These are phyloP conservation scores for Trissoscelio sp. DNA, from an alignment of 2,888 invertebrate species.

Conservation along the genomic window DNA sequence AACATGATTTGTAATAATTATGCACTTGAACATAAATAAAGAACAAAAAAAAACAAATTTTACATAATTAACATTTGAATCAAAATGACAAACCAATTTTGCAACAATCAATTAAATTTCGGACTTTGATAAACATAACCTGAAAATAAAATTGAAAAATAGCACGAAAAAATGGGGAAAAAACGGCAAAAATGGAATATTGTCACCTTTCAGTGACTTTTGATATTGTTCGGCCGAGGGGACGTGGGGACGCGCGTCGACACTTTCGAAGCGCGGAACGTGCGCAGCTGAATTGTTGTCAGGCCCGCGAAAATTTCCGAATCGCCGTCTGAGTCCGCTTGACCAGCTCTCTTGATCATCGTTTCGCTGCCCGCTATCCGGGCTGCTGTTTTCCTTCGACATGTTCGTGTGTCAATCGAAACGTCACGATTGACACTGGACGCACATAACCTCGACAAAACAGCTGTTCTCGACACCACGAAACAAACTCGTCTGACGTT, in stretches of 20 bases:
- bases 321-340: conserved; percentile 71
- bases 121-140: conserved; percentile 54
- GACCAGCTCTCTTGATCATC: conserved; percentile 69
- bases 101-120: conserved; percentile 12
- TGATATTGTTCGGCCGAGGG: conserved; percentile 17
- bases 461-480: conserved; percentile 71
- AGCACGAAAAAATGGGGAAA: neutral
- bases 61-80: neutral
- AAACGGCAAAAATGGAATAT: too few relatives aligned
- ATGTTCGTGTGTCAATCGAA: conserved; percentile 53
- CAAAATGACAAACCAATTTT: conserved; percentile 7
- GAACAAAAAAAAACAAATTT: neutral
- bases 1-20: too few relatives aligned
- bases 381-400: conserved; percentile 71
- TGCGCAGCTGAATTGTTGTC: conserved; percentile 67
- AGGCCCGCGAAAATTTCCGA: conserved; percentile 72
- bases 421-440: conserved; percentile 65
- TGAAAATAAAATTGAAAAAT: neutral
- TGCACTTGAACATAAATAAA: too few relatives aligned
- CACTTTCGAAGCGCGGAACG: conserved; percentile 72
- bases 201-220: conserved; percentile 45
- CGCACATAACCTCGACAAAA: conserved; percentile 75
- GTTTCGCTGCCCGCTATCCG: conserved; percentile 68
- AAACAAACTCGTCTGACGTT: conserved; percentile 47
- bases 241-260: conserved; percentile 44